Conservation (phyloP, 53 echinoderm and acorn worm genomes). For the Crossaster papposus region DNA sequence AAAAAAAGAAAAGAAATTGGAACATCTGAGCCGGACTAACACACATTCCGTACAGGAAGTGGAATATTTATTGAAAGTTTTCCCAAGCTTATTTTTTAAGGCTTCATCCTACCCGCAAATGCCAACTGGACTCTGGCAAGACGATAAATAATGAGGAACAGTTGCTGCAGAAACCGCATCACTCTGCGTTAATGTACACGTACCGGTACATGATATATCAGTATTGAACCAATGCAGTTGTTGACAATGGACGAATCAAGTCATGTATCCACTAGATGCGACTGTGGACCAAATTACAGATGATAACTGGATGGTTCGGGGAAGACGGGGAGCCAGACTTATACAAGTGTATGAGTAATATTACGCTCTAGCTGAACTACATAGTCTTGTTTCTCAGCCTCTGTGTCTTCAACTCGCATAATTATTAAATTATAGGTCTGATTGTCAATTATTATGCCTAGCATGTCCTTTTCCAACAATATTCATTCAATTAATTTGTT, state of each 20-base stretch:
- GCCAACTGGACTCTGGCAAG: neutral
- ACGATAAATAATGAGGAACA: conserved; percentile 15
- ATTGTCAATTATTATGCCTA: neutral
- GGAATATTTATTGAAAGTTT: conserved; percentile 16
- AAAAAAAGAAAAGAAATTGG: neutral
- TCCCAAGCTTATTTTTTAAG: neutral
- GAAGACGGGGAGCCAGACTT: neutral
- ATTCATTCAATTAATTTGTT: neutral
- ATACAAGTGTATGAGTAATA: neutral
- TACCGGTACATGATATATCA: conserved; percentile 9
- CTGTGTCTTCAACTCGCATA: neutral
- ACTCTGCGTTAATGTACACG: neutral
- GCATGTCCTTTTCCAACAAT: neutral
- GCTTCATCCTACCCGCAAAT: neutral
- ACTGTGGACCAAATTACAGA: neutral
- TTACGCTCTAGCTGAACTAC: neutral
- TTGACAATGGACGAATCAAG: conserved; percentile 43
- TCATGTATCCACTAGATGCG: conserved; percentile 11
- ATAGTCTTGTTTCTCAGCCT: neutral
- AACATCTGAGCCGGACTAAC: neutral
- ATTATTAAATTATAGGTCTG: neutral
- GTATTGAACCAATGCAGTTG: neutral
- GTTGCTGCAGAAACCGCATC: conserved; percentile 37
- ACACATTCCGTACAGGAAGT: neutral
- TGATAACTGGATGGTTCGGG: neutral